These are phyloP conservation scores for Portevinia maculata DNA, from an alignment of 2,888 invertebrate species.

Conservation along the genomic window DNA sequence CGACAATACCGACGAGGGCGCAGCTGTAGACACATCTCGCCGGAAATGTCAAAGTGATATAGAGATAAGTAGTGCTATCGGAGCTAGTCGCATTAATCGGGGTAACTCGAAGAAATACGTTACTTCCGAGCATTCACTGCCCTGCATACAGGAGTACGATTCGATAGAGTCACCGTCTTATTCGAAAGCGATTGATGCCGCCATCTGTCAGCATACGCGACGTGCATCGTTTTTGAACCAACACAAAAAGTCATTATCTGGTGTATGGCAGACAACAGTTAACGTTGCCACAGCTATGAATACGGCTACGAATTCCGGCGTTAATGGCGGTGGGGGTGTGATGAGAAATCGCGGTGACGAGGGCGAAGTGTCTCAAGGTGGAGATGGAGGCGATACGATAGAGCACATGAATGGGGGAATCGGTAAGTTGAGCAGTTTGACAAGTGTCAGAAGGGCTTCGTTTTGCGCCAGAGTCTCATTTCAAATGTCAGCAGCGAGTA, in stretches of 20 bases:
- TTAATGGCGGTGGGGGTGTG: conserved; percentile 75
- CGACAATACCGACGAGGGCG: conserved; percentile 75
- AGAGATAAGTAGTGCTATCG: conserved; percentile 57
- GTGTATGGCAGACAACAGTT: conserved; percentile 76
- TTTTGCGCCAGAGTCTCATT: too few relatives aligned
- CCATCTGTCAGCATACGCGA: conserved; percentile 54
- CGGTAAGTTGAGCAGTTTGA: conserved; percentile 46
- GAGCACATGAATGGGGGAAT: conserved; percentile 68
- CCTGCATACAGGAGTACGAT: conserved; percentile 62
- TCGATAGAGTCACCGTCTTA: conserved; percentile 46
- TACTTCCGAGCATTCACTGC: conserved; percentile 35
- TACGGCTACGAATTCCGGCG: conserved; percentile 71
- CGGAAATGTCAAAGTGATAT: conserved; percentile 61
- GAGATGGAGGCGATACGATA: conserved; percentile 75
- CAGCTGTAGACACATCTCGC: conserved; percentile 45
- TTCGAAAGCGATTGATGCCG: conserved; percentile 12
- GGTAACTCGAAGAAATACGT: conserved; percentile 49
- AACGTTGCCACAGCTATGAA: conserved; percentile 75
- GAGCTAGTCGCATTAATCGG: conserved; percentile 52
- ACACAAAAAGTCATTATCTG: conserved; percentile 57
- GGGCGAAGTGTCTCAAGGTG: conserved; percentile 76
- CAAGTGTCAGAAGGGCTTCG: too few relatives aligned
- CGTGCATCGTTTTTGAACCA: conserved; percentile 30
- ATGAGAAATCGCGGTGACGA: conserved; percentile 53
- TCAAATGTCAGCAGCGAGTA: too few relatives aligned